These are phyloP conservation scores for Henricia sp. DNA, from an alignment of 53 echinoderm and acorn worm species.

Conservation along the genomic window DNA sequence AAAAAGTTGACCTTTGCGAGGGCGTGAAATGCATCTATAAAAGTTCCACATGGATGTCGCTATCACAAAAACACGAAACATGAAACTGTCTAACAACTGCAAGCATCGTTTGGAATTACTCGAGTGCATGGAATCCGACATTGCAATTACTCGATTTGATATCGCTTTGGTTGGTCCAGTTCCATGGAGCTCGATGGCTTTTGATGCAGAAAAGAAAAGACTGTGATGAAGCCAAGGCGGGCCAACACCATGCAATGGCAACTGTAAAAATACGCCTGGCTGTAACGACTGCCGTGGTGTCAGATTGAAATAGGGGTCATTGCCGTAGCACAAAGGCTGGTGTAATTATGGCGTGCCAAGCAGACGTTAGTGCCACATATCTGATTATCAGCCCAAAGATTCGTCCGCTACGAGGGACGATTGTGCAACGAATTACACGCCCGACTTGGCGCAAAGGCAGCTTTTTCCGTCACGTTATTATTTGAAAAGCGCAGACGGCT, in stretches of 20 bases:
- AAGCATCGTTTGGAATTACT: no score
- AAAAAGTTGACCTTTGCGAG: no score
- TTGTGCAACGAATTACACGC: constrained; percentile 53
- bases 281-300: constrained; percentile 29
- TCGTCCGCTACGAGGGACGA: constrained; percentile 24
- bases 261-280: constrained; percentile 61
- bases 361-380: constrained; percentile 48
- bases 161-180: no score
- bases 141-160: no score
- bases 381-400: constrained; percentile 38
- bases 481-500: constrained; percentile 23
- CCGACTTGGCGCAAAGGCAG: constrained; percentile 19
- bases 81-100: no score
- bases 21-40: no score
- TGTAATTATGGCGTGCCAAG: constrained; percentile 28
- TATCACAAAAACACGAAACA: no score
- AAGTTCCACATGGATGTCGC: no score
- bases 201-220: no score
- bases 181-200: no score
- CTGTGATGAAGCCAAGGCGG: no score
- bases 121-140: no score
- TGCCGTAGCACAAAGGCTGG: constrained; percentile 13
- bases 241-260: constrained; percentile 39
- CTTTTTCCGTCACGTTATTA: constrained; percentile 52
- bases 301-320: constrained; percentile 40